These are phyloP conservation scores for Rotaria magnacalcarata DNA, from an alignment of 2,888 invertebrate genomes.

Conservation along the genomic window DNA sequence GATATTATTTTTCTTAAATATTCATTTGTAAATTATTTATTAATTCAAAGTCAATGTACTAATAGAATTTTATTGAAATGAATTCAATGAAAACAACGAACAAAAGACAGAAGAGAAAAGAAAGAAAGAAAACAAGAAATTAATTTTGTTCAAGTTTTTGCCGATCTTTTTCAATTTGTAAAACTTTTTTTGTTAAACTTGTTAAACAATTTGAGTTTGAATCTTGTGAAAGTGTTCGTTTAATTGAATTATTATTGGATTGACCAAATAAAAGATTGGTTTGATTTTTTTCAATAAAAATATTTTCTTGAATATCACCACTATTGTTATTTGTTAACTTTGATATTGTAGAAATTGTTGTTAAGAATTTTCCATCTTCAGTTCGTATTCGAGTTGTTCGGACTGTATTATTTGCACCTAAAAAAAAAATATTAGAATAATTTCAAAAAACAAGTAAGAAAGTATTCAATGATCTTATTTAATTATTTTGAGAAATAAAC, in stretches of 20 bases:
- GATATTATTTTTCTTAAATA: too few species aligned
- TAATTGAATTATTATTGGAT: not conserved
- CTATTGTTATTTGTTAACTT: not conserved
- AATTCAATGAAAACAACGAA: too few species aligned
- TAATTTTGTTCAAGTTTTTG: not conserved
- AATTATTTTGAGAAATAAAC: too few species aligned
- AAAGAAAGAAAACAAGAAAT: too few species aligned
- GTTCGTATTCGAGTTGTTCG: not conserved
- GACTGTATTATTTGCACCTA: not conserved
- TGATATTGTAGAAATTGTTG: slow-evolving; percentile 2
- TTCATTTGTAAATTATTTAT: too few species aligned
- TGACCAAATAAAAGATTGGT: not conserved
- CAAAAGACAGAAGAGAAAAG: too few species aligned
- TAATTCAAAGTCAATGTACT: too few species aligned
- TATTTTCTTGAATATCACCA: not conserved
- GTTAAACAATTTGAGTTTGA: slow-evolving; percentile 3
- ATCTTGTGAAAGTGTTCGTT: not conserved
- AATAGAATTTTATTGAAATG: too few species aligned
- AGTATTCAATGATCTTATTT: too few species aligned
- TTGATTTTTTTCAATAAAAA: not conserved
- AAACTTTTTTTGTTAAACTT: slow-evolving; percentile 14
- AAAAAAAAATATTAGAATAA: too few species aligned
- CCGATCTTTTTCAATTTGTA: not conserved
- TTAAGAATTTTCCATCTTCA: slow-evolving; percentile 30
- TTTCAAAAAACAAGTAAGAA: too few species aligned